Evolutionary conservation across 2,113 vertebrate species (phyloP).

Genomic region (Axis porcinus): DNA sequence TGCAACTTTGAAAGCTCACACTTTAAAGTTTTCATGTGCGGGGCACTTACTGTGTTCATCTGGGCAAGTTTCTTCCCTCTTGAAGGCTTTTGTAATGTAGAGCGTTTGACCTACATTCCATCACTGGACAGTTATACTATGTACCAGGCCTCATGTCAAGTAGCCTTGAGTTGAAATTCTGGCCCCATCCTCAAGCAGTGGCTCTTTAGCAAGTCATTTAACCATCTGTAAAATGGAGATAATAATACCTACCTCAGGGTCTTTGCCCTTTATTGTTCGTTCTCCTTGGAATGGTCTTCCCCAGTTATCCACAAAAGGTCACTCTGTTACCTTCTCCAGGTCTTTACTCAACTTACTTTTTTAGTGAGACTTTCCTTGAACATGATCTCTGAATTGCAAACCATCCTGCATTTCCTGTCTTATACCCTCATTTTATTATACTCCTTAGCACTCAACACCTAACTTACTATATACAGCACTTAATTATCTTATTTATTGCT

Average conservation of each 20-base stretch:
- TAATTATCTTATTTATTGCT: slow-evolving; percentile 39
- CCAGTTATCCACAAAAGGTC: neutral
- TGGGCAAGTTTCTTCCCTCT: neutral
- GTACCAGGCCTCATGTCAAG: neutral
- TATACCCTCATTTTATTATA: neutral
- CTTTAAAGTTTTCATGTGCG: neutral
- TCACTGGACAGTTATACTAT: neutral
- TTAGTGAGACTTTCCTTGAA: neutral
- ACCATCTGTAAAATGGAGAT: neutral
- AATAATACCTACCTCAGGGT: slow-evolving; percentile 59
- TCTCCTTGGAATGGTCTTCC: slow-evolving; percentile 10
- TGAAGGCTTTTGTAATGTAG: neutral
- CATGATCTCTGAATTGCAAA: neutral
- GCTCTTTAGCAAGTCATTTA: neutral
- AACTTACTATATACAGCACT: neutral
- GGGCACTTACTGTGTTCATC: neutral
- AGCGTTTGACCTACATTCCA: neutral
- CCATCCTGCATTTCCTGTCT: neutral
- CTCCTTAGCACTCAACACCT: neutral
- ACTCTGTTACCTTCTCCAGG: neutral
- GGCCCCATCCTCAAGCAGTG: neutral
- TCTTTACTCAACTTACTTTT: neutral
- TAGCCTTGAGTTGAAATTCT: neutral
- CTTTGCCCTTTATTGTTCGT: neutral
- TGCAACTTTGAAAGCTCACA: neutral